Evolutionary conservation across 1,140 invertebrate species (phyloP).

Genomic region (Drosophila mauritiana): DNA sequence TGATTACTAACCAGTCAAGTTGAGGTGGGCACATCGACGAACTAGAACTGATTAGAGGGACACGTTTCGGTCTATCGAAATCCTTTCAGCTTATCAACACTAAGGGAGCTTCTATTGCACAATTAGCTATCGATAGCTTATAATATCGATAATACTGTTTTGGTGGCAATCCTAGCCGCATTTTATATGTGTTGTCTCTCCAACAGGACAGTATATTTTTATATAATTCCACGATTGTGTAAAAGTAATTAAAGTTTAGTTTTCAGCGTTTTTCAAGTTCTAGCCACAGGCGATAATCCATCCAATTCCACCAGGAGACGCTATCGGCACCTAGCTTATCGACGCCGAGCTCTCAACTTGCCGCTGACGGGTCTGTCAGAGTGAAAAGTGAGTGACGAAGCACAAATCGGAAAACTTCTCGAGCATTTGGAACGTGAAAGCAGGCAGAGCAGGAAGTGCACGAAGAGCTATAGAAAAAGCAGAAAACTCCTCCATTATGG

Average conservation of each 20-base stretch:
- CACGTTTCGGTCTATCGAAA: conserved; percentile 16
- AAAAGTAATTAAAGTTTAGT: not conserved
- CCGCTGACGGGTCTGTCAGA: conserved; percentile 3
- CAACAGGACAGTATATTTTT: not conserved
- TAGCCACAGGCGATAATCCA: not conserved
- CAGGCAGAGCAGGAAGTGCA: not conserved
- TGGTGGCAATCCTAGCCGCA: too few relatives aligned
- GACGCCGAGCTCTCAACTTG: not conserved
- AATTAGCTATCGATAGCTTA: not conserved
- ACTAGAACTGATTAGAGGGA: conserved; percentile 42
- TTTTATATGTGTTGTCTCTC: too few relatives aligned
- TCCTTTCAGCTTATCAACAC: conserved; percentile 4
- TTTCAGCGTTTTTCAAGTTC: not conserved
- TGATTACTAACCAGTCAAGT: conserved; percentile 22
- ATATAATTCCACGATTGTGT: not conserved
- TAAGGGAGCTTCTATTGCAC: not conserved
- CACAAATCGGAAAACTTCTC: conserved; percentile 34
- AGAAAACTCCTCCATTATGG: conserved; percentile 14
- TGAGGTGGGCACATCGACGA: conserved; percentile 15
- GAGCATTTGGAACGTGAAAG: conserved; percentile 8
- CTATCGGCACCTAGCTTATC: conserved; percentile 2
- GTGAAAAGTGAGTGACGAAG: conserved; percentile 18
- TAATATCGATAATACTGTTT: too few relatives aligned
- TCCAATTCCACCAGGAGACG: not conserved
- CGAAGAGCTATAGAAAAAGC: not conserved